Base-by-base conservation (phyloP, 2,797 vertebrate genomes). In the Chromobotia macracanthus region DNA sequence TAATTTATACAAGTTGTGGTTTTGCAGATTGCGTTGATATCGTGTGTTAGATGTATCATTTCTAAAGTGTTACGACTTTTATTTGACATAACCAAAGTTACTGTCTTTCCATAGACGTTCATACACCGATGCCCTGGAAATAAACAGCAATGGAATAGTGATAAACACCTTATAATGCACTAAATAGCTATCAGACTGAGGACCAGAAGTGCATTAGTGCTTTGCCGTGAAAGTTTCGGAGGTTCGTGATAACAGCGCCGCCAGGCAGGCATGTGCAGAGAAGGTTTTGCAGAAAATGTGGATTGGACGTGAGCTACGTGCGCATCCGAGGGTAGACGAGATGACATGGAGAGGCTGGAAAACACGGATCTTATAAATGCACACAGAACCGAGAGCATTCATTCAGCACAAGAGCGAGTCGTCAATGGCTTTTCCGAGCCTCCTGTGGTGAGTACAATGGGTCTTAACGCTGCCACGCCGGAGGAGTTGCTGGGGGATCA, bases 291-390 rank as follows among this genome's bases (percentile, higher is more conserved):
- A 89, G 91, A 96, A 93, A 90, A 96, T 95, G 95, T 94, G 87
- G 90, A 85, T 81, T 90, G 94, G 91, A 94, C 92, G 94, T 94
- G 95, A 89, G 90, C 92, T 95, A 93, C 94, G 94, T 95, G 94
- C 92, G 91, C 87, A 88, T 85, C 86, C 87, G 88, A 89, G 87
- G 77, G 86, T 91, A 88, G 93, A 94, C 88, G 92, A 91, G 78
- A 90, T 93, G 94, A 94, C 91, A 95, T 96, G 95, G 95, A 96
- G 94, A 94, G 91, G 89, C 90, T 90, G 89, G 92, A 91, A 91
- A 91, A 89, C 84, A 85, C 88, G 77, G 91, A 93, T 87, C 86
- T 90, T 90, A 85, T 95, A 88, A 94, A 89, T 73, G 87, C 85
- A 74, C 81, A 74, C 82, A 79, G 78, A 84, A 66, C 82, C 55